Conservation (phyloP, 2,113 vertebrate species). For the Misgurnus mizolepis region DNA sequence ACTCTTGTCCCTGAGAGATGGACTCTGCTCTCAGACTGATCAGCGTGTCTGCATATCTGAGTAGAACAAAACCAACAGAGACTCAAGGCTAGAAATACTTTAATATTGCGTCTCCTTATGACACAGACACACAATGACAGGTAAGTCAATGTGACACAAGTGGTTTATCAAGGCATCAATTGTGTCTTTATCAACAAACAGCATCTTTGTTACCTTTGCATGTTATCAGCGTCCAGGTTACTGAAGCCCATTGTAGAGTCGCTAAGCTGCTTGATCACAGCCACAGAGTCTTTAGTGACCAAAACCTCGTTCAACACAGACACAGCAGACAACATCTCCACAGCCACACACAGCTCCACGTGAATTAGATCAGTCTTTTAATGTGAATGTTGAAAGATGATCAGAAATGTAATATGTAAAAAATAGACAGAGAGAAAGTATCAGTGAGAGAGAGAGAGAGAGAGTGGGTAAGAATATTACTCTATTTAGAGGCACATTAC, state of each 20-base stretch:
- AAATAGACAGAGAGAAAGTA: neutral
- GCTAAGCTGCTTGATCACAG: conserved; percentile 82
- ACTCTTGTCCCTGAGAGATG: conserved; percentile 83
- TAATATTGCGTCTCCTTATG: neutral
- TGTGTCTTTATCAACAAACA: neutral
- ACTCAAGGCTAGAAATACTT: neutral
- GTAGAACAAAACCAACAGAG: conserved; percentile 16
- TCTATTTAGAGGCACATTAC: too few species aligned
- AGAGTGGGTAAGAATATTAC: too few species aligned
- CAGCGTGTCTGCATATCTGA: conserved; percentile 87
- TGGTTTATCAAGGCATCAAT: neutral
- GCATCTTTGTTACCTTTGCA: conserved; percentile 81
- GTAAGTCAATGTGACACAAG: too few species aligned
- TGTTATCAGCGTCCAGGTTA: conserved; percentile 86
- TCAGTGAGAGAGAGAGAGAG: too few species aligned
- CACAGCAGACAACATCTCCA: conserved; percentile 97
- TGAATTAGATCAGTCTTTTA: conserved; percentile 78
- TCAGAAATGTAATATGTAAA: neutral
- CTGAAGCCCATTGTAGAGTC: conserved; percentile 87
- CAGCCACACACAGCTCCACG: conserved; percentile 88
- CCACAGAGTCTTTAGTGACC: conserved; percentile 82
- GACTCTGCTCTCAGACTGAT: conserved; percentile 81
- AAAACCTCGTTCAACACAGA: conserved; percentile 91
- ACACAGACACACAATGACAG: neutral
- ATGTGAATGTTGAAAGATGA: neutral